Base-by-base conservation (phyloP, 2,797 vertebrate genomes). In the Myotis myotis region DNA sequence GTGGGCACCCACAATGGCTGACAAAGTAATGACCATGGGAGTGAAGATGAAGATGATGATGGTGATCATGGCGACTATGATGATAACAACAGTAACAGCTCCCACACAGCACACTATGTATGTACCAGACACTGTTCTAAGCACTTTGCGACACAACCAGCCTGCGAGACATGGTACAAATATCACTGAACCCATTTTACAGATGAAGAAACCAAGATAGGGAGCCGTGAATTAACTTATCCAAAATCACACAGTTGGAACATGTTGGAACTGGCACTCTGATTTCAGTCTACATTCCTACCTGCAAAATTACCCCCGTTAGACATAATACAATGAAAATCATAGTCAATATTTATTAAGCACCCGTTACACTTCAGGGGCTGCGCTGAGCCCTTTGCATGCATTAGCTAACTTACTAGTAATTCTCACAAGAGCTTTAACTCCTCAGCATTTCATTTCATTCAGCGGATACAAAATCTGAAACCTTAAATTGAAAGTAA, bases 51-150 rank as follows among this genome's bases (percentile, higher is more conserved):
- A 30, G 76, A 4, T 5, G 36, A 20, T 4, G 84, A 9, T 3
- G 55, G 33, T 33, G 30, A 22, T 7, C 17, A 1, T 20, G 6
- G 22, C 5, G 53, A 86, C 8, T 10, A 7, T 8, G 19, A 71
- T 0, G 15, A 11, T n/a, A 6, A 55, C 8, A 10, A 30, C 13
- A 8, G 5, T 1, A 28, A 33, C 20, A 75, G 8, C 53, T 33
- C n/a, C 28, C 30, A 20, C 49, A 1, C 53, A 11, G 36, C 17
- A 70, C 36, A 30, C 41, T 13, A 2, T 0, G 3, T 2, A 5
- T 20, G 57, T 41, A 25, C 20, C 44, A 64, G 68, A 38, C 41
- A 16, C 36, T 7, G 51, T 53, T 25, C 53, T 28, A 33, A 76
- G 88, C 23, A 2, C 68, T 19, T 68, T 55, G 5, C 8, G 12